Conservation (phyloP, 2,797 vertebrate species). For the Dicrostonyx torquatus region DNA sequence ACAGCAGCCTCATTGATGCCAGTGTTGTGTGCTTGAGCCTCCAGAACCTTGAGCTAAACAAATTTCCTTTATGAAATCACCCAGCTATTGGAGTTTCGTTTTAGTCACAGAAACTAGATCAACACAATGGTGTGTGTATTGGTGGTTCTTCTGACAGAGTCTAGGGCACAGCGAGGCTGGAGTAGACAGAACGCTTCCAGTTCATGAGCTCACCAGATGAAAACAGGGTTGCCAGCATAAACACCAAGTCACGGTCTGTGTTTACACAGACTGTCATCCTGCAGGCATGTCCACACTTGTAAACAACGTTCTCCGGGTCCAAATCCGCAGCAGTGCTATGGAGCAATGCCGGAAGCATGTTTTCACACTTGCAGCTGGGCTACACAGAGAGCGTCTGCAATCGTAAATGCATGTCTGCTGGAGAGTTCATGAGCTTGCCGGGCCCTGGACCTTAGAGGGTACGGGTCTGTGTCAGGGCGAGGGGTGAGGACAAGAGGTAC, state of each 20-base stretch:
- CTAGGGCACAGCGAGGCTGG: not conserved
- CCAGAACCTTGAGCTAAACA: not conserved
- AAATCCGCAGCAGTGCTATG: not conserved
- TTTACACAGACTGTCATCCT: not conserved
- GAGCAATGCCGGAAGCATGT: not conserved
- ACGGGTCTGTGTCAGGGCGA: not conserved
- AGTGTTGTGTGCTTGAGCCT: not conserved
- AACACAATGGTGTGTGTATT: not conserved
- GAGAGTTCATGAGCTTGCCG: not conserved
- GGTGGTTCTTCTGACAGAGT: not conserved
- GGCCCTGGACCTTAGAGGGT: not conserved
- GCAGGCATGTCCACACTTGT: not conserved
- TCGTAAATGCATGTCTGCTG: not conserved
- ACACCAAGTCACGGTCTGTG: not conserved
- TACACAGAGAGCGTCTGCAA: slow-evolving; percentile 19
- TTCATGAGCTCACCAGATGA: not conserved
- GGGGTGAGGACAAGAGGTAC: not conserved
- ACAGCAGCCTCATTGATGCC: not conserved
- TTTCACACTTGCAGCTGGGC: not conserved
- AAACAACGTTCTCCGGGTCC: not conserved
- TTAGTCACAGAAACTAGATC: not conserved
- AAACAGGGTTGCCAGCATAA: not conserved
- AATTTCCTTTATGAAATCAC: not conserved
- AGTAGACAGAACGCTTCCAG: not conserved
- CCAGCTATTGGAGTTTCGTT: not conserved